These are phyloP conservation scores for Tyria jacobaeae DNA, from an alignment of 2,888 invertebrate species.

Conservation along the genomic window DNA sequence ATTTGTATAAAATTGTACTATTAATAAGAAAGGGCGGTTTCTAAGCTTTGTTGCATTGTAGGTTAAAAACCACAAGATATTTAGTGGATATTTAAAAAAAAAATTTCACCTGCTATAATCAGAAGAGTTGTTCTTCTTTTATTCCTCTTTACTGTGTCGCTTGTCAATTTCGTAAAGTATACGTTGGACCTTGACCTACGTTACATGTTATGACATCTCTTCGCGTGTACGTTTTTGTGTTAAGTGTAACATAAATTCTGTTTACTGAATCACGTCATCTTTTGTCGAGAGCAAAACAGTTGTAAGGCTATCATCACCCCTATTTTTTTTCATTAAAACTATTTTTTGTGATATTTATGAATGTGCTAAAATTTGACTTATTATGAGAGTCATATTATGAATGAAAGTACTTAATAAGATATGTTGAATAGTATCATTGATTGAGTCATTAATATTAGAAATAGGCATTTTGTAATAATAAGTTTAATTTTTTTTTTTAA, in stretches of 20 bases:
- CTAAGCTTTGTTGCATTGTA: too few species aligned
- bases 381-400: too few species aligned
- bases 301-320: background rate
- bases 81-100: too few species aligned
- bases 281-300: background rate
- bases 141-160: background rate
- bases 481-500: background rate
- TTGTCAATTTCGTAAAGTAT: constrained; percentile 5
- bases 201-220: constrained; percentile 28
- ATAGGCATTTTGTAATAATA: background rate
- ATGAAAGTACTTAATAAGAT: too few species aligned
- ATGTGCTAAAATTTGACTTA: too few species aligned
- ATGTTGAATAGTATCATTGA: too few species aligned
- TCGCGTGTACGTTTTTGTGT: constrained; percentile 24
- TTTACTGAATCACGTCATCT: constrained; percentile 6
- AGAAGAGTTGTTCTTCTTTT: constrained; percentile 19
- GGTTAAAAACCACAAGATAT: too few species aligned
- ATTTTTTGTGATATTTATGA: too few species aligned
- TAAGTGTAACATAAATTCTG: constrained; percentile 6
- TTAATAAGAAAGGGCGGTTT: too few species aligned
- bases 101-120: background rate
- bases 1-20: too few species aligned
- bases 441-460: background rate
- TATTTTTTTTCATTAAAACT: too few species aligned
- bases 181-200: constrained; percentile 34